Evolutionary conservation across 2,888 invertebrate genomes (phyloP).

Genomic region (Leistus spinibarbis): DNA sequence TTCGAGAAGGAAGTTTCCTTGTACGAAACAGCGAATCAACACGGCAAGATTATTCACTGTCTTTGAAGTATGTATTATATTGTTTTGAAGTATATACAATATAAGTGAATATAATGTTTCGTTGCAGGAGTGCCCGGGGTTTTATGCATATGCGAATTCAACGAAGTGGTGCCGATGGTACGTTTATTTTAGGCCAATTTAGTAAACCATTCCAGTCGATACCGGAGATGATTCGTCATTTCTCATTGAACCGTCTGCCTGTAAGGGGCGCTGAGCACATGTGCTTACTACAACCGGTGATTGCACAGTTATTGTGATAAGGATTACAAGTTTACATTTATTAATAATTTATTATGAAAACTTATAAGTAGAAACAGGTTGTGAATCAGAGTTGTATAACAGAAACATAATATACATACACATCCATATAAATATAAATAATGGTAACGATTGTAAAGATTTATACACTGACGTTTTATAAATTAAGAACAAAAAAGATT

Average conservation of each 20-base stretch:
- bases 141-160: constrained; percentile 98
- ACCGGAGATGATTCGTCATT: constrained; percentile 94
- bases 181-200: constrained; percentile 90
- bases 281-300: constrained; percentile 90
- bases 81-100: not conserved
- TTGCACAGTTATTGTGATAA: constrained; percentile 76
- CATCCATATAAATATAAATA: constrained; percentile 17
- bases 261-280: constrained; percentile 96
- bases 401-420: constrained; percentile 10
- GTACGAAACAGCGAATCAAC: constrained; percentile 94
- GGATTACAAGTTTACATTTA: constrained; percentile 41
- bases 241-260: constrained; percentile 90
- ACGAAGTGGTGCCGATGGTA: constrained; percentile 72
- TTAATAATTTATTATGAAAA: constrained; percentile 8
- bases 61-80: constrained; percentile 80
- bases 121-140: constrained; percentile 79
- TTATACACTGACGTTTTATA: constrained; percentile 36
- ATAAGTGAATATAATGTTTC: not conserved
- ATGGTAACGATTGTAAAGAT: constrained; percentile 24
- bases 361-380: constrained; percentile 24
- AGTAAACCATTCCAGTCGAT: constrained; percentile 91
- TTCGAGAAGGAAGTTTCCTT: constrained; percentile 90
- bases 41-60: constrained; percentile 91
- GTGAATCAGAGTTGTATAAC: constrained; percentile 24
- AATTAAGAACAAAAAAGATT: constrained; percentile 23